Evolutionary conservation across 2,797 vertebrate species (phyloP).

Genomic region (Chelmon rostratus): DNA sequence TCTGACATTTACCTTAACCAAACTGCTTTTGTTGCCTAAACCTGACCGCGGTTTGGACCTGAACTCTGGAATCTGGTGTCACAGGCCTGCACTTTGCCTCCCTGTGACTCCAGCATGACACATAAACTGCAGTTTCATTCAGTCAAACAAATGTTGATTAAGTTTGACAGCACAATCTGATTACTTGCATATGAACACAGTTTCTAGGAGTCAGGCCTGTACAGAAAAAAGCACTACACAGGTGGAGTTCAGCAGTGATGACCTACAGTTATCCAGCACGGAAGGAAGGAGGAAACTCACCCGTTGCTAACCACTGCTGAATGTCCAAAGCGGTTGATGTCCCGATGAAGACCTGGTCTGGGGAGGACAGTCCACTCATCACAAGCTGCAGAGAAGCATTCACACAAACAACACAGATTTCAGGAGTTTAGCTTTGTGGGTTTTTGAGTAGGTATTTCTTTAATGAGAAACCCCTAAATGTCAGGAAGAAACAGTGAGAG

Average conservation of each 20-base stretch:
- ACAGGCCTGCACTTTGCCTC: no score
- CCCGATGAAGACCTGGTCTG: constrained; percentile 91
- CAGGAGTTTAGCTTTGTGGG: not conserved
- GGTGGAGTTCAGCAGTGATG: not conserved
- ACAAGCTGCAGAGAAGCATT: constrained; percentile 80
- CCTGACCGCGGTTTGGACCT: no score
- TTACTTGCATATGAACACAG: no score
- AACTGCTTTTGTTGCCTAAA: no score
- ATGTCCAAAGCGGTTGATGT: constrained; percentile 95
- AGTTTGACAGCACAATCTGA: no score
- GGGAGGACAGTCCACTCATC: constrained; percentile 94
- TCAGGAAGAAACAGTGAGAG: not conserved
- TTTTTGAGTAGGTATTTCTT: not conserved
- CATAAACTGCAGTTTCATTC: no score
- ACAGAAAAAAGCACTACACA: no score
- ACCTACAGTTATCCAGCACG: not conserved
- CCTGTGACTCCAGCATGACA: no score
- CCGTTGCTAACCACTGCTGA: constrained; percentile 95
- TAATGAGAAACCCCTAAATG: not conserved
- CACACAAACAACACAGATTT: not conserved
- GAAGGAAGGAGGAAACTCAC: constrained; percentile 80
- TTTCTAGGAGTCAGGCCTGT: no score
- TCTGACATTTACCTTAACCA: no score
- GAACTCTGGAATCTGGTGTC: no score
- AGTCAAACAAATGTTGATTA: no score